Base-by-base conservation (phyloP, 2,888 invertebrate genomes). In the Biston betularia region DNA sequence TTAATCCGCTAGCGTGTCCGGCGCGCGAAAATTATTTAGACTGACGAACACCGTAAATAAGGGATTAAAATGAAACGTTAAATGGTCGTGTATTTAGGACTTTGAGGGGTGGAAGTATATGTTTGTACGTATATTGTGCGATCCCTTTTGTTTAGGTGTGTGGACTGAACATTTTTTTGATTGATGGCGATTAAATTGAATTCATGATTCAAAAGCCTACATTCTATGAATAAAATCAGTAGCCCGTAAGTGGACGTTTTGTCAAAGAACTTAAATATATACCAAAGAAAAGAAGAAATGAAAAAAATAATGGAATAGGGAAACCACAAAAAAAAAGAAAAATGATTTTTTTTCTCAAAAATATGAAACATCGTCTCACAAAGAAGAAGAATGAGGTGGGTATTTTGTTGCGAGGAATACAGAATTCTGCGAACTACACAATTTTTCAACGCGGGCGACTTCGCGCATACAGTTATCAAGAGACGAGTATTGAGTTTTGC, bases 11-110 rank as follows among this genome's bases (percentile, higher is more conserved):
- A 85, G 85, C 85, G 77, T 86, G 89, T 88, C 84, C 86, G 85
- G 74, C 69, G 74, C 81, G 79, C 75, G 82, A 83, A 87, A 86
- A 90, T 90, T 89, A 90, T 91, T 90, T 89, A 87, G 78, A 84
- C 84, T 84, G 86, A 85, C 85, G 87, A 84, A 85, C 81, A 72
- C 78, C 83, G 86, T 87, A 86, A 89, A 62, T 66, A 62, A 53
- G 62, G 62, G 66, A 66, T 66, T 66, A 62, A 66, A 66, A 57
- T 24, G 57, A 52, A 58, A 66, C 53, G 66, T 44, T 87, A 87
- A 89, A 89, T 84, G 81, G 82, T 77, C 85, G 87, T 87, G 86
- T 88, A 89, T 90, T 89, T 86, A 84, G 87, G 85, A 84, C 87
- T 88, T 82, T 71, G 73, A 75, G 76, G 77, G 72, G 72, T 63